phyloP scores from a whole-genome alignment of 2,888 invertebrate species.

The Pyrrhosoma nymphula region DNA sequence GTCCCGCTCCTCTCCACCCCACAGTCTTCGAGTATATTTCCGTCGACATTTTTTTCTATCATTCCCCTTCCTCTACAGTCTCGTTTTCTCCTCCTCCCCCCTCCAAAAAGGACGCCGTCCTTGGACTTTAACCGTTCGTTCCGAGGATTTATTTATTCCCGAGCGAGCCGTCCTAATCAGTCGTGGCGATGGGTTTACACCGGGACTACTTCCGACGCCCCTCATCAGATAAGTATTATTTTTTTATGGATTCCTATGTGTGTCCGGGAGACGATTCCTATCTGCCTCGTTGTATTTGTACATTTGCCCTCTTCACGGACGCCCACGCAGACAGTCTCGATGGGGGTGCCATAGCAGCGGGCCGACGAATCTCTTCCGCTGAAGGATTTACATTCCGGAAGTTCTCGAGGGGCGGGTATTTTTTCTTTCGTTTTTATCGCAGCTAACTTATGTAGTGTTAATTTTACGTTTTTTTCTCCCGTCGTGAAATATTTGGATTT shows the following conservation, averaged over 20 bases:
- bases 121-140: background rate
- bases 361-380: slow-evolving; percentile 13
- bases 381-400: slow-evolving; percentile 57
- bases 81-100: background rate
- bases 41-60: background rate
- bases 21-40: background rate
- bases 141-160: slow-evolving; percentile 42
- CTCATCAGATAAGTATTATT: background rate
- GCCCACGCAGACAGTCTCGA: background rate
- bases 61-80: background rate
- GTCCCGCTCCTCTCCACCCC: background rate
- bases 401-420: background rate
- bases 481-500: background rate
- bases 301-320: background rate
- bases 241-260: background rate
- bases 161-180: slow-evolving; percentile 36
- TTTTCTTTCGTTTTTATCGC: slow-evolving; percentile 34
- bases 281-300: background rate
- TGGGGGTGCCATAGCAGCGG: background rate
- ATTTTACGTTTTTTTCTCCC: background rate
- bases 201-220: background rate
- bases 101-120: background rate
- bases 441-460: background rate
- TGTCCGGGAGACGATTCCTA: background rate
- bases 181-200: slow-evolving; percentile 47